Evolutionary conservation across 2,113 vertebrate genomes (phyloP).

Genomic region (Mesembrinibis cayennensis): DNA sequence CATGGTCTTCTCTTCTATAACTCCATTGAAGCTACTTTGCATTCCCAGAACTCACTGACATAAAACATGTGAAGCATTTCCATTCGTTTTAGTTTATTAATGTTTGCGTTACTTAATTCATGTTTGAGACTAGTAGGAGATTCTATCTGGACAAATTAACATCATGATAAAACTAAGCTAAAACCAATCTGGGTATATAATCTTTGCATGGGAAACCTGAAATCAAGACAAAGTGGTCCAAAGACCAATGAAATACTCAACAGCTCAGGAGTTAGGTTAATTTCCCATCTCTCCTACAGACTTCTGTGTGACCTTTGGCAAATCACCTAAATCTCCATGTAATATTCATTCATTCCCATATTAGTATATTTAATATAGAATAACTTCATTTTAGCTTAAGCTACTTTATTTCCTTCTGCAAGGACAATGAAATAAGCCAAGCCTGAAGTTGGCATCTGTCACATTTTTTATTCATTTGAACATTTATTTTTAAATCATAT

Average conservation of each 20-base stretch:
- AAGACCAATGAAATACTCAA: not conserved
- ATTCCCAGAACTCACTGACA: slow-evolving; percentile 28
- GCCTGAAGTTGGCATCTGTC: not conserved
- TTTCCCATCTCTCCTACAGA: not conserved
- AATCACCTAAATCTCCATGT: not conserved
- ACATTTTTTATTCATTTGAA: not conserved
- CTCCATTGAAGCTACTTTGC: not conserved
- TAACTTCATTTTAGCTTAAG: not conserved
- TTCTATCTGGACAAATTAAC: not conserved
- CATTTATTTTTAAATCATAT: not conserved
- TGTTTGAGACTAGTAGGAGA: not conserved
- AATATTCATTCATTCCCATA: not conserved
- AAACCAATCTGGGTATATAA: not conserved
- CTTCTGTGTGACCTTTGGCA: not conserved
- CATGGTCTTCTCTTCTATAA: slow-evolving; percentile 14
- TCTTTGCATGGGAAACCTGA: not conserved
- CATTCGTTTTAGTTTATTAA: slow-evolving; percentile 24
- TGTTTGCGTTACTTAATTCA: not conserved
- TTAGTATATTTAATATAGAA: not conserved
- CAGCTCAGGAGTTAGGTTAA: not conserved
- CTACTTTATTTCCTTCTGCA: not conserved
- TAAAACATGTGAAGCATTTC: slow-evolving; percentile 2
- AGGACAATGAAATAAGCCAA: not conserved
- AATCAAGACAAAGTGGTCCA: not conserved
- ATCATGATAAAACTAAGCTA: not conserved